phyloP scores from a whole-genome alignment of 2,113 vertebrate species.

The Hydrolagus affinis region DNA sequence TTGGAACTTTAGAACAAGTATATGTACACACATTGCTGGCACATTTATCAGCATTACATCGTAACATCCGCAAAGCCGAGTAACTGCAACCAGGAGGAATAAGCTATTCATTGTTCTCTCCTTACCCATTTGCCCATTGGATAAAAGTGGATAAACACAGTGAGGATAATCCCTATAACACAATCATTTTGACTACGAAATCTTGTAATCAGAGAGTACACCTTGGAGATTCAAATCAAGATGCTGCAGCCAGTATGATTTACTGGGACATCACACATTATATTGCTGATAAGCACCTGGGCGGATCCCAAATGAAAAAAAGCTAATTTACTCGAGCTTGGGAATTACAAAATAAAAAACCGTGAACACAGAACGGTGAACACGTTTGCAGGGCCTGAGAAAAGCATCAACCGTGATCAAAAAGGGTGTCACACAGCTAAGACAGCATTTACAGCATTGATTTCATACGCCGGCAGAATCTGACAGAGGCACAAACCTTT shows the following conservation, averaged over 20 bases:
- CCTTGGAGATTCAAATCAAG: constrained; percentile 19
- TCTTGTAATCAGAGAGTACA: constrained; percentile 23
- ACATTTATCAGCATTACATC: neutral
- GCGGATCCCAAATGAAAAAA: neutral
- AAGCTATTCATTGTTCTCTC: neutral
- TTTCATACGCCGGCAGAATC: constrained; percentile 40
- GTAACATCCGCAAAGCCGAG: neutral
- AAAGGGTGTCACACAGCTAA: constrained; percentile 35
- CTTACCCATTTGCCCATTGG: neutral
- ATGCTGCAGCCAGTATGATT: neutral
- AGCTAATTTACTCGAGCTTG: constrained; percentile 17
- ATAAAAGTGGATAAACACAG: constrained; percentile 7
- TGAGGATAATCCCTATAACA: constrained; percentile 16
- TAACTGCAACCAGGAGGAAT: neutral
- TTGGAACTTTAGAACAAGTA: neutral
- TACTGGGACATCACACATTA: neutral
- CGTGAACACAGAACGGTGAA: neutral
- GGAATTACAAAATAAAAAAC: neutral
- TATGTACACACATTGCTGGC: neutral
- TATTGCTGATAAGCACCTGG: neutral
- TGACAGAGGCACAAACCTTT: constrained; percentile 50
- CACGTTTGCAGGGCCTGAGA: constrained; percentile 32
- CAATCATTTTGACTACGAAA: neutral
- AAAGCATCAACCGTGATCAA: constrained; percentile 51
- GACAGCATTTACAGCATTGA: constrained; percentile 44